These are phyloP conservation scores for Sebastes cheni DNA, from an alignment of 2,797 vertebrate species.

Conservation along the genomic window DNA sequence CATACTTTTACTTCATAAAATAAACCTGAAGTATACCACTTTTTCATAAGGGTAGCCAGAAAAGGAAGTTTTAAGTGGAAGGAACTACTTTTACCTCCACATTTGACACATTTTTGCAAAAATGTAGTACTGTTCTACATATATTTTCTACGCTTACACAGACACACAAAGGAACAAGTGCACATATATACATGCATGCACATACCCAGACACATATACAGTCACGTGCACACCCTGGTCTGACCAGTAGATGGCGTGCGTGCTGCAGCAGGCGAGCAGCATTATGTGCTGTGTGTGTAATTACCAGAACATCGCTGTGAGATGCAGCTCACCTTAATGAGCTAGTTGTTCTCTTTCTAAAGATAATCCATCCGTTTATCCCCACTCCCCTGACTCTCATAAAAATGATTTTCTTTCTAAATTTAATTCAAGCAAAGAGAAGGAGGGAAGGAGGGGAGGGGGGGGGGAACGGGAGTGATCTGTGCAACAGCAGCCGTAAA, in stretches of 20 bases:
- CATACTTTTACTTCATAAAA: no score
- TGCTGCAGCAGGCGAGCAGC: constrained; percentile 39
- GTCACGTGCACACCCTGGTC: neutral
- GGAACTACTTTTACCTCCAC: neutral
- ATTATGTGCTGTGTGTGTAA: constrained; percentile 69
- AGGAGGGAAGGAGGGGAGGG: constrained; percentile 8
- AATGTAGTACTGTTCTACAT: neutral
- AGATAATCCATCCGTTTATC: constrained; percentile 80
- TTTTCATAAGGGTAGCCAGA: neutral
- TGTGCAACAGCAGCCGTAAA: constrained; percentile 47
- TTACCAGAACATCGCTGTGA: constrained; percentile 77
- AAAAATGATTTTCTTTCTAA: constrained; percentile 80
- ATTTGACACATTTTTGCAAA: neutral
- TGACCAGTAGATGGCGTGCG: constrained; percentile 50
- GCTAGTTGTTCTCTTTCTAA: constrained; percentile 77
- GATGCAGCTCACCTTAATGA: constrained; percentile 82
- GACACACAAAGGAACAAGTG: neutral
- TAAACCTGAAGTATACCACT: no score
- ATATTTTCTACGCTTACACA: neutral
- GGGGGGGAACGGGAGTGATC: neutral
- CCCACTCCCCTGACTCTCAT: constrained; percentile 79
- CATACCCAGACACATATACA: neutral
- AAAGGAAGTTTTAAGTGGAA: neutral
- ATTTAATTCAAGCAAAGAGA: constrained; percentile 72
- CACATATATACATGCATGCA: neutral